These are phyloP conservation scores for Drosophila glabriapex DNA, from an alignment of 2,888 invertebrate species.

Conservation along the genomic window DNA sequence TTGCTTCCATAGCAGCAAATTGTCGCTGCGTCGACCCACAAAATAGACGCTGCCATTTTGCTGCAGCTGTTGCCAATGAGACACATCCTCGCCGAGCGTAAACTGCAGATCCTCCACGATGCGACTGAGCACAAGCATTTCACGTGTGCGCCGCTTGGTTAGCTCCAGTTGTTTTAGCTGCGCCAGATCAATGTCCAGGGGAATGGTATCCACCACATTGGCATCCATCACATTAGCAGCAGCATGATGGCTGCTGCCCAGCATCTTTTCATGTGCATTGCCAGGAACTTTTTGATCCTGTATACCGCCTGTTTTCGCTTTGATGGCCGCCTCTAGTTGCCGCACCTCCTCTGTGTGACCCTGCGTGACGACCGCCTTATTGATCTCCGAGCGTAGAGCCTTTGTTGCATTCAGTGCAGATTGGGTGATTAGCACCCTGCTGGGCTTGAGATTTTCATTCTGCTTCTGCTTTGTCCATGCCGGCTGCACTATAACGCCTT, in stretches of 20 bases:
- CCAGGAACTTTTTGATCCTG: conserved; percentile 1
- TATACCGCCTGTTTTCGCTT: not conserved
- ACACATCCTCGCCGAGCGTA: conserved; percentile 71
- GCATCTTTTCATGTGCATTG: conserved; percentile 31
- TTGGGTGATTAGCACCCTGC: conserved; percentile 71
- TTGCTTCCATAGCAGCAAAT: conserved; percentile 73
- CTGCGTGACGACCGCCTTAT: conserved; percentile 48
- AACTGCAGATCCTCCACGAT: conserved; percentile 82
- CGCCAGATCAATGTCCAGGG: conserved; percentile 64
- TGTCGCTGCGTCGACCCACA: conserved; percentile 72
- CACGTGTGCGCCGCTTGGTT: conserved; percentile 78
- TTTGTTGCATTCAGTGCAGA: conserved; percentile 49
- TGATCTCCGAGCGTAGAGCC: conserved; percentile 58
- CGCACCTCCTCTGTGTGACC: conserved; percentile 44
- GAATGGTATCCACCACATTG: conserved; percentile 70
- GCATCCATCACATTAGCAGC: conserved; percentile 27
- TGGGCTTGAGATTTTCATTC: conserved; percentile 8
- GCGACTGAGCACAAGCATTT: conserved; percentile 76
- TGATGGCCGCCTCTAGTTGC: conserved; percentile 47
- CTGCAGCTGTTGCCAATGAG: conserved; percentile 78
- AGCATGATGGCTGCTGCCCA: conserved; percentile 39
- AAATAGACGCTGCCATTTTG: conserved; percentile 73
- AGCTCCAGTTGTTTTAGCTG: conserved; percentile 75
- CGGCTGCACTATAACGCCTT: conserved; percentile 81
- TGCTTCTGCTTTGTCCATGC: conserved; percentile 70